Evolutionary conservation across 1,140 invertebrate species (phyloP).

Genomic region (Achroia grisella): DNA sequence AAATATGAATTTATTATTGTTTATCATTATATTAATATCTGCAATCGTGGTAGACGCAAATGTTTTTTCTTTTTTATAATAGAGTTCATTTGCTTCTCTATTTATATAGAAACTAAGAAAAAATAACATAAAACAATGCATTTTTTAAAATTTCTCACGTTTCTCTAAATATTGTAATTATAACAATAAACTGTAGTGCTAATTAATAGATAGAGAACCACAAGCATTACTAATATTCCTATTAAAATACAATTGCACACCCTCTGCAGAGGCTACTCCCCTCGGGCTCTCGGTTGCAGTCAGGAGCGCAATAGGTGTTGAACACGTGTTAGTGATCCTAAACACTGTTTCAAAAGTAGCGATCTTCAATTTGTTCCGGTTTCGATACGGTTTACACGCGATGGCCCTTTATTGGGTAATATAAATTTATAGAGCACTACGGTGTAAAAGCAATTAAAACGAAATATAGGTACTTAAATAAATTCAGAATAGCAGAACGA

Average conservation of each 20-base stretch:
- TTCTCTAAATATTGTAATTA: neutral
- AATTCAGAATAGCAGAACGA: too few species aligned
- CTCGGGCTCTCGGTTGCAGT: constrained; percentile 23
- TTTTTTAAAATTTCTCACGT: too few species aligned
- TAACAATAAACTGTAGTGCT: neutral
- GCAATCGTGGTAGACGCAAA: too few species aligned
- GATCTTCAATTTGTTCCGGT: constrained; percentile 55
- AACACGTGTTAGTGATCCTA: constrained; percentile 64
- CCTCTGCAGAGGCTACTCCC: constrained; percentile 25
- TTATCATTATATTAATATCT: too few species aligned
- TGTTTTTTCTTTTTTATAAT: too few species aligned
- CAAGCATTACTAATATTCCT: constrained; percentile 46
- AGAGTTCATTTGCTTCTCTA: too few species aligned
- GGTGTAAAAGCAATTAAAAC: constrained; percentile 1
- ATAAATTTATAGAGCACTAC: constrained; percentile 19
- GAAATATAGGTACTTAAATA: too few species aligned
- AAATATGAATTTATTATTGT: too few species aligned
- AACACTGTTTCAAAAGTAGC: constrained; percentile 36
- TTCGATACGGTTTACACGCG: constrained; percentile 39
- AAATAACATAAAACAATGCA: too few species aligned
- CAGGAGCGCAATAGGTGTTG: constrained; percentile 48
- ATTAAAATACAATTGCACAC: constrained; percentile 43
- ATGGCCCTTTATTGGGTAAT: constrained; percentile 33
- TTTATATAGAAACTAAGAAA: too few species aligned
- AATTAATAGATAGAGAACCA: constrained; percentile 25